Conservation (phyloP, 2,797 vertebrate species). For the Pygocentrus nattereri region DNA sequence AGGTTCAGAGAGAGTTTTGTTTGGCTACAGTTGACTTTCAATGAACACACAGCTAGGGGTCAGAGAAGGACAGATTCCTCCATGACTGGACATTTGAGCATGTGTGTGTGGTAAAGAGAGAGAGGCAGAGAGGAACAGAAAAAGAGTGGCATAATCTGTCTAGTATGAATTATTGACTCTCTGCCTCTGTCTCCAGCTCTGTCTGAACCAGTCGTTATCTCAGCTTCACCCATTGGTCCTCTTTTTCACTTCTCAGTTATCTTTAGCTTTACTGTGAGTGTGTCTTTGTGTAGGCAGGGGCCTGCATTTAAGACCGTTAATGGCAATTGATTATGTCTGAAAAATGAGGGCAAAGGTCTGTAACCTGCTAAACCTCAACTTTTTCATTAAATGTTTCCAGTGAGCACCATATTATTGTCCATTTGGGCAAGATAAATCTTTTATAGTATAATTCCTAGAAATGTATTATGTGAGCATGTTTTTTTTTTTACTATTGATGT, state of each 20-base stretch:
- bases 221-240: background rate
- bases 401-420: no score
- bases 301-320: background rate
- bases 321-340: background rate
- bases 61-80: background rate
- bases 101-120: conserved; percentile 23
- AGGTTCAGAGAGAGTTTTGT: no score
- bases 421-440: no score
- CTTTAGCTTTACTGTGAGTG: background rate
- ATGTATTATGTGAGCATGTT: no score
- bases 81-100: conserved; percentile 15
- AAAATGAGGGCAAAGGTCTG: no score
- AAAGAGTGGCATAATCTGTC: conserved; percentile 2
- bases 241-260: background rate
- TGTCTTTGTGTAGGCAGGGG: background rate
- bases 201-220: background rate
- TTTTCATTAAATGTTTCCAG: no score
- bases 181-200: conserved; percentile 2
- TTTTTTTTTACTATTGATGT: no score
- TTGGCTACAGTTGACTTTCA: background rate
- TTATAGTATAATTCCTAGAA: no score
- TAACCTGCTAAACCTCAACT: no score
- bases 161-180: conserved; percentile 17
- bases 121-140: background rate
- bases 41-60: background rate